Percentiles rank a stretch among this genome's conserved stretches.
phyloP scores from a whole-genome alignment of 2,888 invertebrate genomes.

The Slavum lentiscoides region DNA sequence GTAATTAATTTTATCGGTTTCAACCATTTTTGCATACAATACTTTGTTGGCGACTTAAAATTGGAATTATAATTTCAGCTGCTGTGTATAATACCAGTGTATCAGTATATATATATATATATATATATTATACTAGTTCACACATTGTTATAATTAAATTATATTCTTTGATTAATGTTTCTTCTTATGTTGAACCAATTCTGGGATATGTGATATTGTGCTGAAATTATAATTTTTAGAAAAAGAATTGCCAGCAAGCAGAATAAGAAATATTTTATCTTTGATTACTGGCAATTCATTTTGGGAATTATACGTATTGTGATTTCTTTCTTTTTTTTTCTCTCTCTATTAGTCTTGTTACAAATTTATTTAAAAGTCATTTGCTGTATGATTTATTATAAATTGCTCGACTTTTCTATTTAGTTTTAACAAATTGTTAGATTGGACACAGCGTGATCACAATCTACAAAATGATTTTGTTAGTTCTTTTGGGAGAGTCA shows the following conservation, averaged over 20 bases:
- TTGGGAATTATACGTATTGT: conserved; percentile 39
- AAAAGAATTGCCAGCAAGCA: conserved; percentile 23
- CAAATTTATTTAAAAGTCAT: conserved; percentile 37
- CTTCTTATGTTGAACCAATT: not conserved
- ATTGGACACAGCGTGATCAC: conserved; percentile 32
- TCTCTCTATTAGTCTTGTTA: conserved; percentile 43
- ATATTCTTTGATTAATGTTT: conserved; percentile 20
- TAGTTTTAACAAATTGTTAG: conserved; percentile 50
- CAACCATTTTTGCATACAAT: conserved; percentile 30
- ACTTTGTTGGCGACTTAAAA: conserved; percentile 18
- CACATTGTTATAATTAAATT: conserved; percentile 30
- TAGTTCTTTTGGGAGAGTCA: conserved; percentile 41
- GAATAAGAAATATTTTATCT: conserved; percentile 27
- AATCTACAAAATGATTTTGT: conserved; percentile 36
- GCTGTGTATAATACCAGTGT: not conserved
- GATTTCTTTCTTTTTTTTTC: conserved; percentile 32
- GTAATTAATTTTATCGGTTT: conserved; percentile 28
- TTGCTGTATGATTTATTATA: conserved; percentile 31
- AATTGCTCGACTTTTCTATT: conserved; percentile 50
- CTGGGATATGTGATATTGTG: conserved; percentile 25
- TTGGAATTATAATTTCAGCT: conserved; percentile 11
- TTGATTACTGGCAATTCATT: conserved; percentile 23
- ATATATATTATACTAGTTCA: conserved; percentile 9
- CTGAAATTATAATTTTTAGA: conserved; percentile 42
- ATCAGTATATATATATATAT: not conserved